Conservation (phyloP, 2,888 invertebrate species). For the Trissonchulus sp. region DNA sequence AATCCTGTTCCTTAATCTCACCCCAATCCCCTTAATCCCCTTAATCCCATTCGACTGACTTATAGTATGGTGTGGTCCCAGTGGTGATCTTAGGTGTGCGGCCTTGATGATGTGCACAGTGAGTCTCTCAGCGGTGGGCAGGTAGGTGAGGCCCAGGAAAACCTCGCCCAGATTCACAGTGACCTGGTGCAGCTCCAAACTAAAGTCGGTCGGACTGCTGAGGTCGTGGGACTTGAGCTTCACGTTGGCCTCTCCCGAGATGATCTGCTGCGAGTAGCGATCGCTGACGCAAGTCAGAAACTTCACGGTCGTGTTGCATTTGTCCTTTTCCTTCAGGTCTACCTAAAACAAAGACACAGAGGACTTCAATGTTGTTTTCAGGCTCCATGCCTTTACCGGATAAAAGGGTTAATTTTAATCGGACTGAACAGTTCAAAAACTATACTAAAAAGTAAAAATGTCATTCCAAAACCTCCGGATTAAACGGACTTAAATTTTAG, state of each 20-base stretch:
- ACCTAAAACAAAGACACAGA: not conserved
- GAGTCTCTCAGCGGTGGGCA: constrained; percentile 21
- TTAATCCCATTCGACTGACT: not conserved
- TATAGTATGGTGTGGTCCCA: not conserved
- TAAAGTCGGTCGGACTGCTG: not conserved
- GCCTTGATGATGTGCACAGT: constrained; percentile 24
- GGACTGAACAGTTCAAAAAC: too few relatives aligned
- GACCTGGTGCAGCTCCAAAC: not conserved
- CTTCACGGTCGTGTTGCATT: not conserved
- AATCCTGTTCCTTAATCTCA: too few relatives aligned
- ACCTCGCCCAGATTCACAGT: constrained; percentile 17
- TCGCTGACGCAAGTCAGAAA: not conserved
- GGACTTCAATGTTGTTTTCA: too few relatives aligned
- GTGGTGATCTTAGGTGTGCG: not conserved
- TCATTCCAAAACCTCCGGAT: too few relatives aligned
- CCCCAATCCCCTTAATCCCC: too few relatives aligned
- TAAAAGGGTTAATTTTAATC: too few relatives aligned
- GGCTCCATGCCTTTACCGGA: too few relatives aligned
- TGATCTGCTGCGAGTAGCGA: not conserved
- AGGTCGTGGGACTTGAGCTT: not conserved
- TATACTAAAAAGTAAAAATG: too few relatives aligned
- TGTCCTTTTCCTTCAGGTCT: not conserved
- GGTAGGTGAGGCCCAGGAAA: constrained; percentile 15
- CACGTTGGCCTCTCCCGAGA: not conserved
- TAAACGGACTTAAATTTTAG: too few relatives aligned